A percentile compares a stretch with the other conserved stretches of the same genome.
Conservation (phyloP, 2,888 invertebrate genomes). For the Drosophila multiciliata region DNA sequence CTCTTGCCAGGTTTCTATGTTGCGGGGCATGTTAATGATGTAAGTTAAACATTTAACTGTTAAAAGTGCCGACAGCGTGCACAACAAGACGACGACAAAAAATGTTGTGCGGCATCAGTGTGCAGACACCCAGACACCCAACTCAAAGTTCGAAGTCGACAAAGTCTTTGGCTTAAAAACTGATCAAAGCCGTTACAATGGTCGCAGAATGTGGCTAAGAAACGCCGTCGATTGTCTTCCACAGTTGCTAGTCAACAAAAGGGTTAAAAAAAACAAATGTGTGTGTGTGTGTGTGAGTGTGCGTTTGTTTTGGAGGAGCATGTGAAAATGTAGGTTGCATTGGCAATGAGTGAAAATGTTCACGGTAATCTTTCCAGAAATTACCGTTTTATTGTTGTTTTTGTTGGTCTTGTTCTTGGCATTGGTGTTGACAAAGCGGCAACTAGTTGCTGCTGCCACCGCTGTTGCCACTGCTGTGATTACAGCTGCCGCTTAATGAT, state of each 20-base stretch:
- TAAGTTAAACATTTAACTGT: slow-evolving; percentile 78
- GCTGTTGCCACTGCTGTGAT: slow-evolving; percentile 49
- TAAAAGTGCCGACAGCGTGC: slow-evolving; percentile 72
- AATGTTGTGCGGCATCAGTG: slow-evolving; percentile 42
- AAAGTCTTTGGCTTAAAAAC: slow-evolving; percentile 13
- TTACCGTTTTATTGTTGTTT: slow-evolving; percentile 62
- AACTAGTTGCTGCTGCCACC: slow-evolving; percentile 45
- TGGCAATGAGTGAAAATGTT: slow-evolving; percentile 70
- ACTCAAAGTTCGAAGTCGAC: slow-evolving; percentile 14
- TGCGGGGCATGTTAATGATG: slow-evolving; percentile 75
- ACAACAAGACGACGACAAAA: slow-evolving; percentile 42
- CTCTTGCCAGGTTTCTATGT: background rate
- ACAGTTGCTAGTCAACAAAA: slow-evolving; percentile 37
- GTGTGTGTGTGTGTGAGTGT: background rate
- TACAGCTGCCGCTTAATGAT: slow-evolving; percentile 72
- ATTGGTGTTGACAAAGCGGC: slow-evolving; percentile 71
- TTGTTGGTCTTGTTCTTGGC: slow-evolving; percentile 27
- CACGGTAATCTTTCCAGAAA: slow-evolving; percentile 72
- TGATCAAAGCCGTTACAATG: slow-evolving; percentile 76
- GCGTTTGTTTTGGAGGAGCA: slow-evolving; percentile 28
- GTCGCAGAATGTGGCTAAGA: slow-evolving; percentile 65
- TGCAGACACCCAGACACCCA: slow-evolving; percentile 8
- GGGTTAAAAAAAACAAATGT: slow-evolving; percentile 44
- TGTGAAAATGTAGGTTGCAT: slow-evolving; percentile 78
- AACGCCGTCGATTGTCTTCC: slow-evolving; percentile 51